Conservation (phyloP, 2,113 vertebrate genomes). For the Cercopithecus mona region DNA sequence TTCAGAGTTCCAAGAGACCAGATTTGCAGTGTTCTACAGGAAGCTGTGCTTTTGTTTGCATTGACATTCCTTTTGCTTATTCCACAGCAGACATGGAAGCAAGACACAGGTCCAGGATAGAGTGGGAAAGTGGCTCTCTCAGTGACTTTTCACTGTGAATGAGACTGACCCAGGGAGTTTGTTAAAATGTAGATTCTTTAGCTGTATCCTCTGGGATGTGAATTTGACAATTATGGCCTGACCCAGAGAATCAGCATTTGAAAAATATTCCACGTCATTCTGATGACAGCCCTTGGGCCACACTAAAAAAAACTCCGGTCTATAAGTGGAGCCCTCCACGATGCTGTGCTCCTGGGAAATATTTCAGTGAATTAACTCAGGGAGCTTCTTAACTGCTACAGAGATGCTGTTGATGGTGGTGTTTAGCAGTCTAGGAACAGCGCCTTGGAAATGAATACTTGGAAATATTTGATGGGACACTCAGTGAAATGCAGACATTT, state of each 20-base stretch:
- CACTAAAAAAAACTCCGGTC: not conserved
- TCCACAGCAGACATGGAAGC: not conserved
- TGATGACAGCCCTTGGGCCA: not conserved
- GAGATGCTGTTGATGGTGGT: slow-evolving; percentile 54
- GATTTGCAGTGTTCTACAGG: not conserved
- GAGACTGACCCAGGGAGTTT: not conserved
- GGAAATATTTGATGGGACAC: slow-evolving; percentile 79
- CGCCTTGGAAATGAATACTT: slow-evolving; percentile 77
- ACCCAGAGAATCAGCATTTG: not conserved
- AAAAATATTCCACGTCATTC: not conserved
- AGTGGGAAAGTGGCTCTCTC: not conserved
- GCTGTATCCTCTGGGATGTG: not conserved
- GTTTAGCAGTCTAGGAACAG: slow-evolving; percentile 67
- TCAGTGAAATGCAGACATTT: slow-evolving; percentile 78
- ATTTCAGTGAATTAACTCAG: slow-evolving; percentile 32
- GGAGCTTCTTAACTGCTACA: slow-evolving; percentile 29
- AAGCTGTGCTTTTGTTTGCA: not conserved
- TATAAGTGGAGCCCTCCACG: slow-evolving; percentile 42
- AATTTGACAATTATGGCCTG: not conserved
- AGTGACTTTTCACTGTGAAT: not conserved
- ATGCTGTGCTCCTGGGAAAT: slow-evolving; percentile 24
- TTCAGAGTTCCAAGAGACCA: not conserved
- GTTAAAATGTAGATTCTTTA: not conserved
- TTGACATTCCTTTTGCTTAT: not conserved
- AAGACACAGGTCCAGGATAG: not conserved